Percentiles rank a stretch among this genome's conserved stretches.
Conservation (phyloP, 1,140 invertebrate species). For the Propsilocerus akamusi region DNA sequence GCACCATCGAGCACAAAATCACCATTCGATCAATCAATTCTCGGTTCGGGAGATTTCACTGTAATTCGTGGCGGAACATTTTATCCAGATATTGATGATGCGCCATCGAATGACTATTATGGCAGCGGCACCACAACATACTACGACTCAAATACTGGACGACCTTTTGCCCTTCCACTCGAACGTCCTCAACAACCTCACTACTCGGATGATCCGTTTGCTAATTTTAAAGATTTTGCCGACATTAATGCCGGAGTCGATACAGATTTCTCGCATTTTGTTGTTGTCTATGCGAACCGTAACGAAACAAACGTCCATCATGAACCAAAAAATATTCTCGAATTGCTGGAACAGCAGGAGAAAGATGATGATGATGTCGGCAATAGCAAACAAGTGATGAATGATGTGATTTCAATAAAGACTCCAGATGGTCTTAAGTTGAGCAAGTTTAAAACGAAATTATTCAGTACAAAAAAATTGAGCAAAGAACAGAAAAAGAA, state of each 20-base stretch:
- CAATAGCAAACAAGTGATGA: too few relatives aligned
- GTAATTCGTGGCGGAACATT: slow-evolving; percentile 75
- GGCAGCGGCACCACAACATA: neutral
- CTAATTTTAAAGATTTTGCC: slow-evolving; percentile 74
- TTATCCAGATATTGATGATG: slow-evolving; percentile 30
- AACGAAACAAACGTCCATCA: slow-evolving; percentile 33
- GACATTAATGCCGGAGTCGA: slow-evolving; percentile 68
- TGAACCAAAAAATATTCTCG: slow-evolving; percentile 62
- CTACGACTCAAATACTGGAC: neutral
- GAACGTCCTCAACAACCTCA: neutral
- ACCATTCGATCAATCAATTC: slow-evolving; percentile 27
- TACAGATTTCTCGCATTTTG: slow-evolving; percentile 59
- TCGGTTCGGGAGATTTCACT: slow-evolving; percentile 77
- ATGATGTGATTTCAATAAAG: too few relatives aligned
- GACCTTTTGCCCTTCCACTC: neutral
- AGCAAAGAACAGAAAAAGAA: slow-evolving; percentile 40
- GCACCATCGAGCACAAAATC: neutral
- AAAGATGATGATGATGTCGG: slow-evolving; percentile 18
- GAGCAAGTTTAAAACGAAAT: slow-evolving; percentile 41
- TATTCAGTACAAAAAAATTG: slow-evolving; percentile 35
- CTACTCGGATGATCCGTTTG: slow-evolving; percentile 54
- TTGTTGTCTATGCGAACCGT: slow-evolving; percentile 62
- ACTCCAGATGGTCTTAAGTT: slow-evolving; percentile 10
- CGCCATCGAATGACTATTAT: slow-evolving; percentile 20
- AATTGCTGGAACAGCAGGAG: slow-evolving; percentile 44